Evolutionary conservation across 2,888 invertebrate genomes (phyloP).

Genomic region (Caenorhabditis macrosperma): DNA sequence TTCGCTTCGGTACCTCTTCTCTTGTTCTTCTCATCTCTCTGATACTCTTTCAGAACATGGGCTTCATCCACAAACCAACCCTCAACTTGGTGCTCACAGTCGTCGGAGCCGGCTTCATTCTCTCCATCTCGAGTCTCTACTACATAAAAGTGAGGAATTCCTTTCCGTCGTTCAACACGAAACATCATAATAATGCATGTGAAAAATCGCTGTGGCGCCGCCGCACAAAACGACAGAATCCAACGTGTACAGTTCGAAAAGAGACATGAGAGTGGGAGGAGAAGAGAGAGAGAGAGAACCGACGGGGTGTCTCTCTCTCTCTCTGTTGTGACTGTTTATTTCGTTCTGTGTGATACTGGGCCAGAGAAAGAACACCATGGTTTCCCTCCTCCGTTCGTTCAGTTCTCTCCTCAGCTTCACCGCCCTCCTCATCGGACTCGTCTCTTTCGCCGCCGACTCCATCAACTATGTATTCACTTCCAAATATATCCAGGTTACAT

Average conservation of each 20-base stretch:
- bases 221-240: slow-evolving; percentile 2
- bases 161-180: too few relatives aligned
- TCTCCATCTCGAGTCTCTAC: slow-evolving; percentile 48
- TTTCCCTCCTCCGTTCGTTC: too few relatives aligned
- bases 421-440: slow-evolving; percentile 42
- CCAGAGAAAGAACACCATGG: slow-evolving; percentile 22
- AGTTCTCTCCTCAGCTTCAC: slow-evolving; percentile 31
- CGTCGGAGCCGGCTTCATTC: slow-evolving; percentile 50
- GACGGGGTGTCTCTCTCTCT: not conserved
- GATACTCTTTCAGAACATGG: slow-evolving; percentile 29
- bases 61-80: slow-evolving; percentile 36
- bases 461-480: slow-evolving; percentile 49
- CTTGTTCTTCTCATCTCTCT: not conserved
- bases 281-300: slow-evolving; percentile 23
- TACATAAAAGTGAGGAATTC: slow-evolving; percentile 48
- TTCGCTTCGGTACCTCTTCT: not conserved
- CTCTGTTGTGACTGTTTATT: slow-evolving; percentile 28
- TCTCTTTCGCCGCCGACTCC: slow-evolving; percentile 36
- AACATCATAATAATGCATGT: not conserved
- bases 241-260: slow-evolving; percentile 8
- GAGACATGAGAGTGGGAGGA: not conserved
- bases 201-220: not conserved
- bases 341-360: slow-evolving; percentile 34
- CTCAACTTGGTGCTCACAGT: slow-evolving; percentile 34
- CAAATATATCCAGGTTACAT: slow-evolving; percentile 47